Base-by-base conservation (phyloP, 2,113 vertebrate genomes). In the Cacatua alba region DNA sequence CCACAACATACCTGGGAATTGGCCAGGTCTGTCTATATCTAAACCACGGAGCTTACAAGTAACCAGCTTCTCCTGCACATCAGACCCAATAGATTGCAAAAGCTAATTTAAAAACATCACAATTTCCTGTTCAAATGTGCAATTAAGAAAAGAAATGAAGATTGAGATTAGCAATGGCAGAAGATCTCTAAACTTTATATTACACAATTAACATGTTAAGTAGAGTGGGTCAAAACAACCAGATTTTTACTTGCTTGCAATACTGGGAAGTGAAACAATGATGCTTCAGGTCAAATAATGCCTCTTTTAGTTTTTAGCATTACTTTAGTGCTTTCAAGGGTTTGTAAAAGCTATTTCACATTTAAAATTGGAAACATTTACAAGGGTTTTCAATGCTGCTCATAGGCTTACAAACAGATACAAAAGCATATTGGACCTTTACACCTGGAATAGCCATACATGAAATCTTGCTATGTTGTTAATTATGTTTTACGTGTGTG, bases 91-190 rank as follows among this genome's bases (percentile, higher is more conserved):
- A 93, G 91, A 94, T 87, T 0, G 18, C 69, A 90, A 75, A 65
- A 94, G 88, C 92, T 96, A 82, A 96, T 95, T 86, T 88, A 96
- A 92, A 94, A 95, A 85, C 91, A 94, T 92, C 70, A 69, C 64
- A 0, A 82, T 94, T 92, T 91, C 91, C 70, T 86, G 72, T 88
- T 91, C 87, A 84, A 94, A 79, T 80, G 84, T 76, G 91, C 92
- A 96, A 93, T 95, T 95, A 97, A 95, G 86, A 93, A 94, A 86
- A 96, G 90, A 83, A 96, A 96, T 91, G 91, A 91, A 94, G 95
- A 96, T 5, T 91, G 71, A 86, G 89, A 94, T 91, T 75, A 92
- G 63, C 23, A 76, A 24, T 84, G 86, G 77, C 91, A 94, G 89
- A 86, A 92, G 85, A 94, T 95, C 90, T 92, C 89, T 94, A 95